These are phyloP conservation scores for Zaprionus taronus DNA, from an alignment of 1,140 invertebrate species.

Conservation along the genomic window DNA sequence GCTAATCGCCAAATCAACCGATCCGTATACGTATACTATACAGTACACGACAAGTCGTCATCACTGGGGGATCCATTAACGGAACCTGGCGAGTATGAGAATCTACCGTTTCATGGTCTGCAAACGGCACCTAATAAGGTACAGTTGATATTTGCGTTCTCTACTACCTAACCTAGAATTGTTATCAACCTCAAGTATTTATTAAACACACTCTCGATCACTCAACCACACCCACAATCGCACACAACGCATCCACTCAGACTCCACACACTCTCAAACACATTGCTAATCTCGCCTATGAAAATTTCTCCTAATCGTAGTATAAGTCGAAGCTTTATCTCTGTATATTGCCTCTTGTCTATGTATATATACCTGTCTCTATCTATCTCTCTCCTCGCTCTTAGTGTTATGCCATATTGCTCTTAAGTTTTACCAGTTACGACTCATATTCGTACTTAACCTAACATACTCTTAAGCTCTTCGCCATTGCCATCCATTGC, in stretches of 20 bases:
- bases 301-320: slow-evolving; percentile 33
- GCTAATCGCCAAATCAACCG: slow-evolving; percentile 56
- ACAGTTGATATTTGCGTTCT: slow-evolving; percentile 68
- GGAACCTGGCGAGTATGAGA: slow-evolving; percentile 93
- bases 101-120: slow-evolving; percentile 96
- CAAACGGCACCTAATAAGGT: slow-evolving; percentile 96
- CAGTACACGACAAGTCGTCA: slow-evolving; percentile 84
- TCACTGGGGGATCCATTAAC: slow-evolving; percentile 84
- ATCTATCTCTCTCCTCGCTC: slow-evolving; percentile 13
- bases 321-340: slow-evolving; percentile 32
- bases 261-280: slow-evolving; percentile 23
- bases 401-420: slow-evolving; percentile 24
- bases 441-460: slow-evolving; percentile 19
- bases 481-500: slow-evolving; percentile 28
- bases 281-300: slow-evolving; percentile 36
- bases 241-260: slow-evolving; percentile 3
- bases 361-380: slow-evolving; percentile 36
- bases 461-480: slow-evolving; percentile 28
- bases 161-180: slow-evolving; percentile 11
- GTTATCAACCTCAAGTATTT: slow-evolving; percentile 22
- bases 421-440: slow-evolving; percentile 20
- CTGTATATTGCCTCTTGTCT: slow-evolving; percentile 40
- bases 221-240: slow-evolving; percentile 6
- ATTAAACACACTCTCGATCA: slow-evolving; percentile 13
- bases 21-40: slow-evolving; percentile 59